phyloP scores from a whole-genome alignment of 2,113 vertebrate species.

The Perca flavescens region DNA sequence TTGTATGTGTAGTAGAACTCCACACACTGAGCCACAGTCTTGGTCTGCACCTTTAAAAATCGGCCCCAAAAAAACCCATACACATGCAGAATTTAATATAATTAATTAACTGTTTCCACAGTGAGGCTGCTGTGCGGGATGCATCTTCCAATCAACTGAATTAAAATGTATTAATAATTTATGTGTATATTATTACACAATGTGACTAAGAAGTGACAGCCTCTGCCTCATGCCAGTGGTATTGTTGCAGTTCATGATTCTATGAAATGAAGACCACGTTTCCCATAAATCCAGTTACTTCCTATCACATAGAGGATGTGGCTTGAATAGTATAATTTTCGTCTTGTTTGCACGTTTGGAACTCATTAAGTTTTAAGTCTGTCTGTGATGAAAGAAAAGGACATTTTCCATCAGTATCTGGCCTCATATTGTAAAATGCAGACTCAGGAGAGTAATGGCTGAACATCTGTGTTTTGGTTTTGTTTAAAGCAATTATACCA shows the following conservation, averaged over 20 bases:
- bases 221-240: not conserved
- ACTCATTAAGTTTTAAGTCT: not conserved
- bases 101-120: not conserved
- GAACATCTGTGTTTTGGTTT: not conserved
- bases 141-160: not conserved
- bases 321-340: not conserved
- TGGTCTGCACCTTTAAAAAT: conserved; percentile 91
- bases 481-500: conserved; percentile 5
- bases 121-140: not conserved
- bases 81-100: not conserved
- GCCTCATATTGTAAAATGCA: not conserved
- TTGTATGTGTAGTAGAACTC: conserved; percentile 99
- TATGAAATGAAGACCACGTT: conserved; percentile 21
- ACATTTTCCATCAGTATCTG: conserved; percentile 23
- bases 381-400: conserved; percentile 18
- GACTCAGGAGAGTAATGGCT: not conserved
- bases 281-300: conserved; percentile 20
- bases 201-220: not conserved
- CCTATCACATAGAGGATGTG: conserved; percentile 32
- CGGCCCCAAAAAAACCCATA: not conserved
- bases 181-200: not conserved
- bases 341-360: not conserved
- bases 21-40: conserved; percentile 96
- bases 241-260: not conserved
- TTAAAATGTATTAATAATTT: not conserved